These are phyloP conservation scores for Maccullochella peelii DNA, from an alignment of 2,113 vertebrate species.

Conservation along the genomic window DNA sequence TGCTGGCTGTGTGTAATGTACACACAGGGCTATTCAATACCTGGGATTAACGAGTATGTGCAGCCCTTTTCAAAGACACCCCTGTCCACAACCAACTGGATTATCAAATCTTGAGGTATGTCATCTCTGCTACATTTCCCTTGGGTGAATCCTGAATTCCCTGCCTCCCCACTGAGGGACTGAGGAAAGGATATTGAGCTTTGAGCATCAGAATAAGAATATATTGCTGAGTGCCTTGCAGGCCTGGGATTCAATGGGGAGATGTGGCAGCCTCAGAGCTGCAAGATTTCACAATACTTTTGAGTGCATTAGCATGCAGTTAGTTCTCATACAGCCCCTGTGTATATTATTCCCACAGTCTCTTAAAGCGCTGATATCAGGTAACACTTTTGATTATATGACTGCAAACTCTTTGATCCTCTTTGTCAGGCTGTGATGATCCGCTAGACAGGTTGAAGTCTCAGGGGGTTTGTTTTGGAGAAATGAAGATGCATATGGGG, in stretches of 20 bases:
- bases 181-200: slow-evolving; percentile 59
- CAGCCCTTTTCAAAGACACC: slow-evolving; percentile 40
- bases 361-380: slow-evolving; percentile 69
- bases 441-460: slow-evolving; percentile 45
- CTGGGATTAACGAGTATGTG: slow-evolving; percentile 53
- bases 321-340: slow-evolving; percentile 63
- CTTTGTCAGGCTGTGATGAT: slow-evolving; percentile 70
- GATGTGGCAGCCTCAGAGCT: slow-evolving; percentile 45
- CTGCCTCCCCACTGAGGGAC: slow-evolving; percentile 33
- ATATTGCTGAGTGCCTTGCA: slow-evolving; percentile 55
- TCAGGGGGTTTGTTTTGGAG: slow-evolving; percentile 57
- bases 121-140: slow-evolving; percentile 68
- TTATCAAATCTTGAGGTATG: slow-evolving; percentile 65
- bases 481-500: slow-evolving; percentile 57
- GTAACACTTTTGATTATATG: slow-evolving; percentile 69
- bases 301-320: slow-evolving; percentile 72
- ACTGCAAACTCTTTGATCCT: slow-evolving; percentile 72
- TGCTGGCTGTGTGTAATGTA: slow-evolving; percentile 38
- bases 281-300: slow-evolving; percentile 67
- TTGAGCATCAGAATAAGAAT: slow-evolving; percentile 68
- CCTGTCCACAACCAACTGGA: slow-evolving; percentile 64
- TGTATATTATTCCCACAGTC: slow-evolving; percentile 64
- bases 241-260: slow-evolving; percentile 58
- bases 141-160: slow-evolving; percentile 44
- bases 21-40: slow-evolving; percentile 37